phyloP scores from a whole-genome alignment of 2,888 invertebrate species.

The Romanomermis culicivorax region DNA sequence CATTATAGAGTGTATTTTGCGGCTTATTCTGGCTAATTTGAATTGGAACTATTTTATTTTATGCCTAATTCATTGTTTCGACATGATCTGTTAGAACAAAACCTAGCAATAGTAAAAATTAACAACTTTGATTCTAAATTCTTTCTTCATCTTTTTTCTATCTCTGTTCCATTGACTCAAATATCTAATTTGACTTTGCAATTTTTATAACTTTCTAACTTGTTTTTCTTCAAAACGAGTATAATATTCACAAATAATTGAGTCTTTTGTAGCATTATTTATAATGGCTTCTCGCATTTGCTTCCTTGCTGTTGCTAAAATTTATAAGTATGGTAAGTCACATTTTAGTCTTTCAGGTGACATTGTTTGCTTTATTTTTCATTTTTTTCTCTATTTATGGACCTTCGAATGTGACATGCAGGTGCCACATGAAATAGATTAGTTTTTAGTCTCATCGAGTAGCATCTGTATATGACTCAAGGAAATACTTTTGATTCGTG shows the following conservation, averaged over 20 bases:
- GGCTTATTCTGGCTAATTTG: neutral
- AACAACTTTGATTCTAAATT: neutral
- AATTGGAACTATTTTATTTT: neutral
- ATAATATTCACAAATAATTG: neutral
- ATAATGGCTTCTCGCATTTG: neutral
- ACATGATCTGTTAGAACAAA: neutral
- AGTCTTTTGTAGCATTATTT: neutral
- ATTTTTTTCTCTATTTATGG: neutral
- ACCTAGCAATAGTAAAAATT: neutral
- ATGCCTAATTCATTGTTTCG: neutral
- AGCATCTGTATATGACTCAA: conserved; percentile 6
- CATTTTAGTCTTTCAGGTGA: neutral
- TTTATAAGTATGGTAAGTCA: neutral
- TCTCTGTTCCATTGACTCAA: neutral
- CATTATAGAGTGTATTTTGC: neutral
- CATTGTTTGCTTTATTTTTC: neutral
- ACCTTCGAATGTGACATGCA: neutral
- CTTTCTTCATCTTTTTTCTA: neutral
- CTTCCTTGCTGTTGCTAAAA: neutral
- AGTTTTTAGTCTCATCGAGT: conserved; percentile 1
- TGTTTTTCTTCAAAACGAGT: neutral
- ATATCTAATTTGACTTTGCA: neutral
- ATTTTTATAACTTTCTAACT: neutral
- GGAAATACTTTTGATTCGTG: neutral
- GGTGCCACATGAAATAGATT: neutral